phyloP scores from a whole-genome alignment of 2,888 invertebrate genomes.

The Catonia carolina region DNA sequence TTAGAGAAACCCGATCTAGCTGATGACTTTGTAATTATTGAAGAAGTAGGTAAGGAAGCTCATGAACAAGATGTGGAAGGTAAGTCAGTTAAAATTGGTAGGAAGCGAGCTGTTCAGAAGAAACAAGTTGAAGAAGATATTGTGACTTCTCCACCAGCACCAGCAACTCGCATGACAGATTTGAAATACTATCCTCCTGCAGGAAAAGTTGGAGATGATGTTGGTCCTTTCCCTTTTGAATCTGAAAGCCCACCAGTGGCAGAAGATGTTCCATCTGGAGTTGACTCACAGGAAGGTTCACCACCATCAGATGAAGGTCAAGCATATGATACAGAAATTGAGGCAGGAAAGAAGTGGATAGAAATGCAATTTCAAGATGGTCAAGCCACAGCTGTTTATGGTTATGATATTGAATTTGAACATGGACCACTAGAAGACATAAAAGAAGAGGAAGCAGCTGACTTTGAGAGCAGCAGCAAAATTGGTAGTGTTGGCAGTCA shows the following conservation, averaged over 20 bases:
- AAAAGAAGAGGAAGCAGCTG: slow-evolving; percentile 85
- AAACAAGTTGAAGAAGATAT: slow-evolving; percentile 66
- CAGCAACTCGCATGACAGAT: slow-evolving; percentile 47
- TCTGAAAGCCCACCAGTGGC: slow-evolving; percentile 51
- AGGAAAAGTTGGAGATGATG: slow-evolving; percentile 47
- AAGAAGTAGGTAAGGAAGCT: slow-evolving; percentile 82
- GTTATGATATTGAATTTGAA: slow-evolving; percentile 72
- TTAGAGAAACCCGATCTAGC: slow-evolving; percentile 79
- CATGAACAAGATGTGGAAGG: slow-evolving; percentile 76
- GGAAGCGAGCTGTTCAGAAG: slow-evolving; percentile 48
- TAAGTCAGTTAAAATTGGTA: slow-evolving; percentile 62
- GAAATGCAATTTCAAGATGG: slow-evolving; percentile 82
- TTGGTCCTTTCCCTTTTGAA: slow-evolving; percentile 61
- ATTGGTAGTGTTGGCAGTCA: slow-evolving; percentile 72
- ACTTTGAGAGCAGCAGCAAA: slow-evolving; percentile 68
- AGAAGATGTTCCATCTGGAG: slow-evolving; percentile 36
- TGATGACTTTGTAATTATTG: slow-evolving; percentile 81
- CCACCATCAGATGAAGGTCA: slow-evolving; percentile 39
- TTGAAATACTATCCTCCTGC: slow-evolving; percentile 46
- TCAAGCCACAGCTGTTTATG: slow-evolving; percentile 52
- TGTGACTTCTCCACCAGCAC: slow-evolving; percentile 61
- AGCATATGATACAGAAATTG: slow-evolving; percentile 48
- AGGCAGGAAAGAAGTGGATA: slow-evolving; percentile 79
- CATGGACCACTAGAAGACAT: slow-evolving; percentile 83
- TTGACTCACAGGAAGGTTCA: slow-evolving; percentile 32